Evolutionary conservation across 2,113 vertebrate species (phyloP), one percentile per base, ranked within the genome.

Genomic region (Rhabdornis inornatus): DNA sequence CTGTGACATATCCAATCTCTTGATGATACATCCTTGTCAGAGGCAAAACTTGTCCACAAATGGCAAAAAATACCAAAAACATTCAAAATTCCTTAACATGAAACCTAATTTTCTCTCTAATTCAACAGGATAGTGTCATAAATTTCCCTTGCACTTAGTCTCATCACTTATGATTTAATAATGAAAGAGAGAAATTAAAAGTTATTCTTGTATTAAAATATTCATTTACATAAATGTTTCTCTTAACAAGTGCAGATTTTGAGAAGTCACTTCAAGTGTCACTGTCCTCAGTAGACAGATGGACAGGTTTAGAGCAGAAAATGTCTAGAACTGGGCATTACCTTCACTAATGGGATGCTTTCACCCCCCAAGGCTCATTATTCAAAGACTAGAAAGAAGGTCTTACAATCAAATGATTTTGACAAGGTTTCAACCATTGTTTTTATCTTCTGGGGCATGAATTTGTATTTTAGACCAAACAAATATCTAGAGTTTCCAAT

Each of bases 391-490:
- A 77, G 85, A 96, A 95, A 94, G 89, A 90, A 91, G 75, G 61
- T 68, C 78, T 96, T 94, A 69, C 89, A 94, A 97, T 88, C 76
- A 96, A 95, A 97, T 89, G 40, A 65, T 86, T 97, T 97, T 87
- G 39, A 92, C 87, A 95, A 96, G 91, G 65, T 89, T 96, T 94
- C 83, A 87, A 77, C 25, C 93, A 87, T 85, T 95, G 84, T 91
- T 93, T 95, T 93, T 63, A 69, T 89, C 93, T 97, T 96, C 86
- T 68, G 52, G 55, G 84, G 59, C 77, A 89, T 77, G 55, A 97
- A 97, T 91, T 77, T 66, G 37, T 97, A 95, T 96, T 97, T 91
- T 72, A 81, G 64, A 63, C 75, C 86, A 92, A 98, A 97, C 85
- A 97, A 94, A 93, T 69, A 77, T 18, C 57, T 83, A 5, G 90